phyloP scores from a whole-genome alignment of 2,113 vertebrate species.

The Lynx canadensis region DNA sequence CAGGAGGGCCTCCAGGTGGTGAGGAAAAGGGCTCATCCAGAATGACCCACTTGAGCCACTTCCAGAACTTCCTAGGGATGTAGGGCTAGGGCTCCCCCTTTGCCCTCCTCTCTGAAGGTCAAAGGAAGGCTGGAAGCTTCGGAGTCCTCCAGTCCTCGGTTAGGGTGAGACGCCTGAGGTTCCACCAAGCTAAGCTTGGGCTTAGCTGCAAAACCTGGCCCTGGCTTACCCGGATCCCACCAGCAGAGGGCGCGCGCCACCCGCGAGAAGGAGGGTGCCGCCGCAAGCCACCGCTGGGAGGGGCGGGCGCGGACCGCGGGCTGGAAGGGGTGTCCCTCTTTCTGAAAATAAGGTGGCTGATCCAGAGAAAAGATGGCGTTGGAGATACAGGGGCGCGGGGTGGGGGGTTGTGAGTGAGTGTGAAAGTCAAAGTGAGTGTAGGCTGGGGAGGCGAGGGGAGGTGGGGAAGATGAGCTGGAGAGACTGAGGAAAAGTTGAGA shows the following conservation, averaged over 20 bases:
- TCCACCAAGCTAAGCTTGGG: background rate
- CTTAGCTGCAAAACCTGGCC: background rate
- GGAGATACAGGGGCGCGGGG: background rate
- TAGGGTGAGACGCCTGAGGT: too few relatives aligned
- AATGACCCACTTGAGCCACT: background rate
- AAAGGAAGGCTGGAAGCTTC: background rate
- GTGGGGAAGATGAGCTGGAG: background rate
- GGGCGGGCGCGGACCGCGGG: fast-evolving
- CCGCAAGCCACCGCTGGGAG: fast-evolving
- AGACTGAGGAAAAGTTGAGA: background rate
- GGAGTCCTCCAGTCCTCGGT: fast-evolving
- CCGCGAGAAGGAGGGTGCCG: background rate
- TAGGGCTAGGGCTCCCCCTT: background rate
- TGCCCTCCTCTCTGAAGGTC: background rate
- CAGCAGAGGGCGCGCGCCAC: conserved; percentile 77
- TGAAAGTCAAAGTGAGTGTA: background rate
- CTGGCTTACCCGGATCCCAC: background rate
- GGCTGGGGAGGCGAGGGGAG: background rate
- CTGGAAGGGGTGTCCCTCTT: background rate
- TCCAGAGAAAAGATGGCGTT: background rate
- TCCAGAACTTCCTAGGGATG: background rate
- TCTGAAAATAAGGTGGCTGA: background rate
- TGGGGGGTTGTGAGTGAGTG: background rate
- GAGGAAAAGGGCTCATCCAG: background rate
- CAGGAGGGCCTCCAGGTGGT: background rate